phyloP scores from a whole-genome alignment of 2,113 vertebrate genomes.

The Sorex fumeus region DNA sequence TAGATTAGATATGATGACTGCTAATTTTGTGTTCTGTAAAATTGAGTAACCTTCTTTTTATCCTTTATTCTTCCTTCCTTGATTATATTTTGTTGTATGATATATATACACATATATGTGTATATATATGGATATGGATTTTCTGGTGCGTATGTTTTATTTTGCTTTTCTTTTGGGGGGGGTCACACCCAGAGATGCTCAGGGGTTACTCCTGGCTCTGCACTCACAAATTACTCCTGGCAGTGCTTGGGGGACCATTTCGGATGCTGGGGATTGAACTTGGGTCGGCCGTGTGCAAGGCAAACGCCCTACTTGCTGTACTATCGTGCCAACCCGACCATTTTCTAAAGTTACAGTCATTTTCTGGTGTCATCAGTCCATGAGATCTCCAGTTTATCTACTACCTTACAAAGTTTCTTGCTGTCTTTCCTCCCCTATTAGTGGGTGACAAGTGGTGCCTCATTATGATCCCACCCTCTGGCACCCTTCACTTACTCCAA shows the following conservation, averaged over 20 bases:
- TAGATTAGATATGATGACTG: background rate
- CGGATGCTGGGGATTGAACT: too few species aligned
- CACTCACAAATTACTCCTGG: too few species aligned
- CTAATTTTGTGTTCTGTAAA: background rate
- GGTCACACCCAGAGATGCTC: too few species aligned
- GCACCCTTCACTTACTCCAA: too few species aligned
- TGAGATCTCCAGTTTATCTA: background rate
- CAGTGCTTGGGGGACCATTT: too few species aligned
- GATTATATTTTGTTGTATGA: constrained; percentile 44
- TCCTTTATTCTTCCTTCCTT: background rate
- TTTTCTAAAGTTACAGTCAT: background rate
- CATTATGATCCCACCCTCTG: too few species aligned
- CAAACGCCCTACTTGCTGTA: too few species aligned
- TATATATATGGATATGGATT: background rate
- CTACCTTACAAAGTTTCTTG: background rate
- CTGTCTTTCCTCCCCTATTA: background rate
- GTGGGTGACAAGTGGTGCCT: background rate
- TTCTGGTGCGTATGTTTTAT: background rate
- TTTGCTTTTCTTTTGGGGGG: too few species aligned
- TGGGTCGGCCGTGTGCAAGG: too few species aligned
- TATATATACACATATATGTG: too few species aligned
- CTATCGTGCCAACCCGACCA: too few species aligned
- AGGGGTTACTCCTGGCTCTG: too few species aligned
- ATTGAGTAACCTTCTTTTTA: constrained; percentile 37
- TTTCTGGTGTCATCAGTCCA: background rate